Evolutionary conservation across 2,113 vertebrate genomes (phyloP).

Genomic region (Oreotrochilus melanogaster): DNA sequence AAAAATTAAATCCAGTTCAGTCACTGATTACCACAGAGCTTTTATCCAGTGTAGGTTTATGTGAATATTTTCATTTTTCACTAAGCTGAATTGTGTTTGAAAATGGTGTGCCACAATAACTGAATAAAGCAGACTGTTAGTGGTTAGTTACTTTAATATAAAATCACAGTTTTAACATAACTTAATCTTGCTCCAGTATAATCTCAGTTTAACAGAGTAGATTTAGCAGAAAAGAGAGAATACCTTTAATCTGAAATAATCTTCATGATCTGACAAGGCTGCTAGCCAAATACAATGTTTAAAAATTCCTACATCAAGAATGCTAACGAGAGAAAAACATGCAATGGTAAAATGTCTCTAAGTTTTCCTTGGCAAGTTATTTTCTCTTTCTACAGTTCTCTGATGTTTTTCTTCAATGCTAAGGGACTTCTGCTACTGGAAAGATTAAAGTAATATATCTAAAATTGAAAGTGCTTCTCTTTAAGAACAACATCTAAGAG

Average conservation of each 20-base stretch:
- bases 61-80: neutral
- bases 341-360: neutral
- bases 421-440: neutral
- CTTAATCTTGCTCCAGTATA: neutral
- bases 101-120: neutral
- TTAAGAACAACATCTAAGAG: neutral
- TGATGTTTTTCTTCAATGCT: neutral
- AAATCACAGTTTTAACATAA: neutral
- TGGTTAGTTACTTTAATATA: neutral
- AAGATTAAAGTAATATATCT: neutral
- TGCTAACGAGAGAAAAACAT: neutral
- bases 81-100: neutral
- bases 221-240: neutral
- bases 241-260: neutral
- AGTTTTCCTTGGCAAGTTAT: neutral
- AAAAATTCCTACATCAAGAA: neutral
- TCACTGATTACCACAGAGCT: neutral
- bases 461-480: neutral
- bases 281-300: neutral
- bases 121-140: neutral
- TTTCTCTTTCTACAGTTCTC: neutral
- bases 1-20: neutral
- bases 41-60: neutral
- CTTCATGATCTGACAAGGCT: neutral
- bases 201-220: neutral